These are phyloP conservation scores for Mobula birostris DNA, from an alignment of 2,113 vertebrate species.

Conservation along the genomic window DNA sequence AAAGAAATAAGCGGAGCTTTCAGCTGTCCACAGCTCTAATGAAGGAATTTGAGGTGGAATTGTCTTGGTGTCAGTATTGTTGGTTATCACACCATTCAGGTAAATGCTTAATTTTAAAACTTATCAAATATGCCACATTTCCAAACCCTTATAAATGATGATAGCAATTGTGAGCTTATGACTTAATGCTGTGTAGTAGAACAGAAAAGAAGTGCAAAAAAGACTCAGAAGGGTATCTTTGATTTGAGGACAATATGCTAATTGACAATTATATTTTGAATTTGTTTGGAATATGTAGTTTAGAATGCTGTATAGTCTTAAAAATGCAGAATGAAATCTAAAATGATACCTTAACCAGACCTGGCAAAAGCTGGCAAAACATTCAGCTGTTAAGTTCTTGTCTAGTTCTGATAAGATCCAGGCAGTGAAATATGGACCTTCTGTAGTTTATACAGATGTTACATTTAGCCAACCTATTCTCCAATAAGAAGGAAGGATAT, in stretches of 20 bases:
- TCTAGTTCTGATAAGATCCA: not conserved
- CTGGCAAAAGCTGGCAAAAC: not conserved
- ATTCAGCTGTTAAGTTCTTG: not conserved
- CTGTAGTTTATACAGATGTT: not conserved
- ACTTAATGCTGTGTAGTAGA: not conserved
- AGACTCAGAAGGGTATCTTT: not conserved
- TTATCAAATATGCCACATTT: not conserved
- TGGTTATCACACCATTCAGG: not conserved
- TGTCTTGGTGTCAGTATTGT: not conserved
- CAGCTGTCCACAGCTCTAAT: not conserved
- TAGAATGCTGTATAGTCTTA: not conserved
- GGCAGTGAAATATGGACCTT: not conserved
- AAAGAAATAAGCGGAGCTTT: conserved; percentile 25
- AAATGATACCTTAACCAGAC: not conserved
- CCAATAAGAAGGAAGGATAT: not conserved
- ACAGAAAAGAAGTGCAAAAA: not conserved
- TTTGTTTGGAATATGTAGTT: not conserved
- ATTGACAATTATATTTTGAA: not conserved
- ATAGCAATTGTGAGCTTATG: not conserved
- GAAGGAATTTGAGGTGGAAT: conserved; percentile 1
- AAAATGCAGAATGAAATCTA: not conserved
- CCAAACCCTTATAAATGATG: not conserved
- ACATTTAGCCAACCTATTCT: not conserved
- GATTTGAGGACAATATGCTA: not conserved
- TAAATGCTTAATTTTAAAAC: conserved; percentile 24